Conservation (phyloP, 1,140 invertebrate species). For the Oryzaephilus surinamensis region DNA sequence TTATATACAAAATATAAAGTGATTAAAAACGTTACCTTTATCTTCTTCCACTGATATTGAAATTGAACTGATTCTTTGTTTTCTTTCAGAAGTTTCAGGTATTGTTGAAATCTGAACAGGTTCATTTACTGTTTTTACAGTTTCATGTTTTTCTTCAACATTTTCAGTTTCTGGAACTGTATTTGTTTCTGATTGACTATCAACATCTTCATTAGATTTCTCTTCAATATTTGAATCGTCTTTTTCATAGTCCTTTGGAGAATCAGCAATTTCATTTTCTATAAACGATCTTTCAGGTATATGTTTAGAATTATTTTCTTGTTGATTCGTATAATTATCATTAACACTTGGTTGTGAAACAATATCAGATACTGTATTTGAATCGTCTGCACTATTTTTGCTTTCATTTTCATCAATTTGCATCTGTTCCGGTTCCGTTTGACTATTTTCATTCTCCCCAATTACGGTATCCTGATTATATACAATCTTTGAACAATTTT, state of each 20-base stretch:
- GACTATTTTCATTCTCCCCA: constrained; percentile 3
- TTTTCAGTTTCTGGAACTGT: constrained; percentile 4
- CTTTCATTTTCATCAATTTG: constrained; percentile 1
- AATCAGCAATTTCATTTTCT: not conserved
- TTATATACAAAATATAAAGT: too few relatives aligned
- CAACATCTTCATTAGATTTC: constrained; percentile 5
- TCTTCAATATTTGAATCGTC: not conserved
- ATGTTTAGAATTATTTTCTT: not conserved
- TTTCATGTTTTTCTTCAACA: constrained; percentile 8
- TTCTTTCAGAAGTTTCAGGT: too few relatives aligned
- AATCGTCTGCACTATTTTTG: not conserved
- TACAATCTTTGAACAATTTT: constrained; percentile 5
- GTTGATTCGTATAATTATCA: not conserved
- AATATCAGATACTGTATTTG: too few relatives aligned
- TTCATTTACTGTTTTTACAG: constrained; percentile 6
- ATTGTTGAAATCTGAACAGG: too few relatives aligned
- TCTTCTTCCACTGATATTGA: too few relatives aligned
- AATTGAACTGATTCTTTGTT: too few relatives aligned
- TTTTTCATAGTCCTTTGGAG: not conserved
- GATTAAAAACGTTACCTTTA: too few relatives aligned
- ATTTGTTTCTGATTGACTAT: constrained; percentile 3
- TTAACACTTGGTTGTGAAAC: too few relatives aligned
- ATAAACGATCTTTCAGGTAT: constrained; percentile 2
- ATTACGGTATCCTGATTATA: not conserved
- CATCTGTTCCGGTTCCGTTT: constrained; percentile 2